Evolutionary conservation across 2,797 vertebrate species (phyloP), one percentile per base, ranked within the genome.

Genomic region (Sebastes variabilis): DNA sequence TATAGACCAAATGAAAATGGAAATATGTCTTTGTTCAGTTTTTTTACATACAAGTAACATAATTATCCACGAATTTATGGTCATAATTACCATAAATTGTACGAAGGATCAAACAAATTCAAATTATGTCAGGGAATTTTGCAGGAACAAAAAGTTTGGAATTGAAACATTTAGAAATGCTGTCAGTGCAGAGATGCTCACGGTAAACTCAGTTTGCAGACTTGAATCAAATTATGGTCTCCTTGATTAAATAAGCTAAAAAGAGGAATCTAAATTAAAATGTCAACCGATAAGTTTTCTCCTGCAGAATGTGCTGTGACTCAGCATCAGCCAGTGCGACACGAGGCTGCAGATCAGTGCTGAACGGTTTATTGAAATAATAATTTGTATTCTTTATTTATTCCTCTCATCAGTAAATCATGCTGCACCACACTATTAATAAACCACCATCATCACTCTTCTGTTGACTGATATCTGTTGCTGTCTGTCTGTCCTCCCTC

Each of bases 391-490:
- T 54, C 6, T 32, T 29, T 30, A 27, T 46, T 46, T 46, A 18
- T 46, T 34, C 3, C n/a, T 36, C 20, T 29, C 56, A 25, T 80
- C 79, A 52, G 60, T 75, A 62, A 78, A 68, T 70, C 14, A 3
- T 25, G 42, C 81, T 38, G 66, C 67, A 75, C 25, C 70, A 14
- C 54, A 61, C 6, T 2, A 49, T 68, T 55, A 18, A 74, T 27
- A 54, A 83, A 24, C 30, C 52, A 5, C 58, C 72, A 6, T 68
- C 68, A 67, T 87, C 42, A 27, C 66, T 87, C 80, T 27, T 84
- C 79, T 75, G 80, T 79, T 74, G 11, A 30, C 85, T 65, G 66
- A 58, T 76, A 14, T 72, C 62, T 93, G 90, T 91, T 89, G 77
- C 77, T 89, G 81, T 75, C 32, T 34, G 74, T 79, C 92, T 77